A percentile compares a stretch with the other conserved stretches of the same genome.
These are phyloP conservation scores for Myotis planiceps DNA, from an alignment of 2,797 vertebrate genomes.

Conservation along the genomic window DNA sequence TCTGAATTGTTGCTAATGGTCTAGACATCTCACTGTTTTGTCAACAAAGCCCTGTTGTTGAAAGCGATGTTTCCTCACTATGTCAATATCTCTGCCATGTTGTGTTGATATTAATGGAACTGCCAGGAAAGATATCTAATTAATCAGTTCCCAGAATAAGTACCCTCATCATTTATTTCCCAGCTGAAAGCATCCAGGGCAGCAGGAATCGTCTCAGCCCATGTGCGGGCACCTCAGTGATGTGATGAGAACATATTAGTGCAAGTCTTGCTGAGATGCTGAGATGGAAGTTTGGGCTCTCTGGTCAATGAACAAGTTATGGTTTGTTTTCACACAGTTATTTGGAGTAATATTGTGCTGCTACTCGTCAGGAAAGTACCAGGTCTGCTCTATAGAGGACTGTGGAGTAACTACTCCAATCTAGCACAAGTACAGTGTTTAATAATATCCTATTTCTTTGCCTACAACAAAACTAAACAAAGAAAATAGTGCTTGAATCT, in stretches of 20 bases:
- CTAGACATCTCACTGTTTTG: conserved; percentile 81
- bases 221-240: conserved; percentile 67
- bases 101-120: conserved; percentile 87
- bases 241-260: conserved; percentile 36
- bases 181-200: conserved; percentile 64
- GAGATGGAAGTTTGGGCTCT: neutral
- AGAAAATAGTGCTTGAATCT: neutral
- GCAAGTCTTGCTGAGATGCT: neutral
- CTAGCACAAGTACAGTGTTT: neutral
- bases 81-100: conserved; percentile 85
- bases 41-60: conserved; percentile 85
- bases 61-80: conserved; percentile 83
- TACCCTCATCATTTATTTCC: conserved; percentile 80
- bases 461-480: neutral
- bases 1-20: conserved; percentile 81
- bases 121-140: conserved; percentile 87
- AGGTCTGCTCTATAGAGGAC: neutral
- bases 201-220: conserved; percentile 61
- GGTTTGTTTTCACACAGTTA: neutral
- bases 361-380: neutral
- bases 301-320: neutral
- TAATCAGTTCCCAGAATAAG: conserved; percentile 86
- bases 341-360: neutral
- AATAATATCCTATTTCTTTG: neutral
- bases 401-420: neutral